A percentile compares a stretch with the other conserved stretches of the same genome.
Evolutionary conservation across 2,113 vertebrate species (phyloP).

Genomic region (Sinocyclocheilus anophthalmus): DNA sequence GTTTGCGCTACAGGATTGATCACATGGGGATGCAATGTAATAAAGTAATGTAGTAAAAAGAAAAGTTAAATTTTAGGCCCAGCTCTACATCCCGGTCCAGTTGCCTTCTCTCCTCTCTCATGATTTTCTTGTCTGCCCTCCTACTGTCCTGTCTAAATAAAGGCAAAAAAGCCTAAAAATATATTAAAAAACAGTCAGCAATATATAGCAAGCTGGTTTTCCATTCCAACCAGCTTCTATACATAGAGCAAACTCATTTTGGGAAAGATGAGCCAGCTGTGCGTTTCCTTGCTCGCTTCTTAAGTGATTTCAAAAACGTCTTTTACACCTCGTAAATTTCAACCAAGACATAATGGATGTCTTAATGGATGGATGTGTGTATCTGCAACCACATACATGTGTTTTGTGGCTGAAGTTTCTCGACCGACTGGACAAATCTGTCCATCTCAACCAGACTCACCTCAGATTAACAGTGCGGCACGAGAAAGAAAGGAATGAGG

Average conservation of each 20-base stretch:
- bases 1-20: background rate
- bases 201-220: background rate
- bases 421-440: conserved; percentile 40
- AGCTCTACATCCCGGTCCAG: background rate
- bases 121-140: background rate
- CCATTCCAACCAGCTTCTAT: background rate
- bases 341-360: background rate
- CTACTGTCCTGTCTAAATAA: background rate
- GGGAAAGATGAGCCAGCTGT: background rate
- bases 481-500: background rate
- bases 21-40: background rate
- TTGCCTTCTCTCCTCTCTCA: background rate
- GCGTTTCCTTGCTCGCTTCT: background rate
- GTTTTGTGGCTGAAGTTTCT: background rate
- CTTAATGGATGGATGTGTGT: background rate
- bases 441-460: background rate
- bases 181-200: background rate
- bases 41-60: background rate
- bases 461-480: background rate
- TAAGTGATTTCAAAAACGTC: background rate
- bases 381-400: conserved; percentile 10
- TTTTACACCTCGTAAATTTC: background rate
- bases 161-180: background rate
- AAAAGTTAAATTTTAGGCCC: background rate
- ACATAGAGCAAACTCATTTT: conserved; percentile 7